A percentile compares a stretch with the other conserved stretches of the same genome.
These are phyloP conservation scores for Eulimnadia texana DNA, from an alignment of 1,140 invertebrate genomes.

Conservation along the genomic window DNA sequence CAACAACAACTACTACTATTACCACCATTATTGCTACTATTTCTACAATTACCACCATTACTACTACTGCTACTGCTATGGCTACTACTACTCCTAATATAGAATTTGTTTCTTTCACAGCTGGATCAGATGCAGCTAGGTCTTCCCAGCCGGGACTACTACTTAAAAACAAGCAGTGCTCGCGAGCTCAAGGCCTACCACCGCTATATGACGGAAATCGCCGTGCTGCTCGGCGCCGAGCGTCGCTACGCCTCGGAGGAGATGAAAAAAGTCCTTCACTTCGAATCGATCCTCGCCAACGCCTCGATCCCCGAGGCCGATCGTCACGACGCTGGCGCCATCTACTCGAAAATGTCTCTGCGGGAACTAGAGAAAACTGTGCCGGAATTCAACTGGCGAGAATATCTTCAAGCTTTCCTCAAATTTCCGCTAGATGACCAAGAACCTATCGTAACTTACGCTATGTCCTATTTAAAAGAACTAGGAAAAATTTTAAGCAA, in stretches of 20 bases:
- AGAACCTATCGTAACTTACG: constrained; percentile 64
- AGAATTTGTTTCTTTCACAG: no score
- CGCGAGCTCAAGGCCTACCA: constrained; percentile 54
- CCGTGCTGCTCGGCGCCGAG: constrained; percentile 54
- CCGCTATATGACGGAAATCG: constrained; percentile 60
- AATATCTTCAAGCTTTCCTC: constrained; percentile 55
- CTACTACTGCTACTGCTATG: no score
- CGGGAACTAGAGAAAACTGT: constrained; percentile 45
- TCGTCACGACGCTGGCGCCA: constrained; percentile 60
- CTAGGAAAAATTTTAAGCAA: constrained; percentile 52
- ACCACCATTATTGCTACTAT: no score
- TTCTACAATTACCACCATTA: no score
- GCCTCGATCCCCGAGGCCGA: constrained; percentile 63
- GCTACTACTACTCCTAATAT: no score
- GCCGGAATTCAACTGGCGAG: constrained; percentile 60
- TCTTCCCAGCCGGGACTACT: constrained; percentile 60
- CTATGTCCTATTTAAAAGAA: constrained; percentile 58
- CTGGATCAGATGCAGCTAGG: constrained; percentile 66
- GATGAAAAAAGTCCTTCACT: constrained; percentile 48
- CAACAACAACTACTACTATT: no score
- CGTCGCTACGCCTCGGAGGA: constrained; percentile 42
- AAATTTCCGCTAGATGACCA: constrained; percentile 42
- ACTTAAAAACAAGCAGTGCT: constrained; percentile 50
- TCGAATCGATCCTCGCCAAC: constrained; percentile 64
- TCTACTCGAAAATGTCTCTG: constrained; percentile 55